Base-by-base conservation (phyloP, 1,140 invertebrate genomes). In the Lysiphlebus fabarum region DNA sequence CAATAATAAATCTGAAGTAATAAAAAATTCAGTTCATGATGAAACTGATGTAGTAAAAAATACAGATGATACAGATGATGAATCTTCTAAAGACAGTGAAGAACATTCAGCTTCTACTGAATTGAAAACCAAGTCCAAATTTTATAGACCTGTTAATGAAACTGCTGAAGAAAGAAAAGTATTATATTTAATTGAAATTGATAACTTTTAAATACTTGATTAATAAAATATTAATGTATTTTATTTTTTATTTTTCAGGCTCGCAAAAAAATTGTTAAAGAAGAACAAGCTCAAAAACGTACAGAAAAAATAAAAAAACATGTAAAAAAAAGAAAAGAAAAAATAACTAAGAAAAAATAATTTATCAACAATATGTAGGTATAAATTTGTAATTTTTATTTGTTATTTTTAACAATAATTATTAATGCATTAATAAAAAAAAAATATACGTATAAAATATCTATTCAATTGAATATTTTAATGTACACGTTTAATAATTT, bases 241-340 rank as follows among this genome's bases (percentile, higher is more conserved):
- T 9, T 55, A 44, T 62, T 53, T 67, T 66, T 55, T 62, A 59
- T 65, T 62, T 67, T 67, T 69, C 67, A 85, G 83, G 84, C 86
- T 42, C 84, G 92, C 34, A 95, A 95, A 68, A 92, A 94, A 67
- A 87, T 86, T 7, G 79, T 94, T 0, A 95, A 93, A 75, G 90
- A 94, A 55, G 87, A 88, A 51, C 87, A 96, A 72, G 89, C 93
- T 12, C 94, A 97, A 67, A 97, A 94, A 73, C 82, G 96, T 48
- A 92, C 96, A 83, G 83, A 79, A 0, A 98, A 98, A 84, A 83
- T 95, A 2, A 96, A 96, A 64, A 99, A 99, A 78, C 93, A 98
- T 79, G 78, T 98, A 0, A 99, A 99, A 71, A 98, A 98, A 70
- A 83, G 89, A 67, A 89, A 90, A 76, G 87, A 92, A 69, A 93